Percentiles rank a stretch among this genome's conserved stretches.
phyloP scores from a whole-genome alignment of 92 coral and sea anemone species.

The Desmophyllum pertusum region DNA sequence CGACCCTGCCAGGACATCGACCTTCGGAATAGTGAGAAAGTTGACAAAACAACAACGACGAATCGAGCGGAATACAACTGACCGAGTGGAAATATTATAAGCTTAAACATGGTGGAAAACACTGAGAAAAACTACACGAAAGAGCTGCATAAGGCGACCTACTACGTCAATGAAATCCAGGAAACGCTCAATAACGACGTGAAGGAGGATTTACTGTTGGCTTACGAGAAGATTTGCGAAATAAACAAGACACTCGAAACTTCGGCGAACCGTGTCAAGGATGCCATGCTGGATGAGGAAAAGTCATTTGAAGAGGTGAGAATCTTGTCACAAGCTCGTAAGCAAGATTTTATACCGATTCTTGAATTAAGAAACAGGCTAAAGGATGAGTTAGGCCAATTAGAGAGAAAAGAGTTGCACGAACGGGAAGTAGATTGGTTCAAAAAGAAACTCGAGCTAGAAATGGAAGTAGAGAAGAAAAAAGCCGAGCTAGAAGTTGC shows the following conservation, averaged over 20 bases:
- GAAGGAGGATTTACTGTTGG: constrained; percentile 32
- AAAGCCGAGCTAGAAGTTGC: constrained; percentile 4
- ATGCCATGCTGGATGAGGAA: constrained; percentile 18
- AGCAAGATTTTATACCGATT: constrained; percentile 20
- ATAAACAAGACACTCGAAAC: constrained; percentile 33
- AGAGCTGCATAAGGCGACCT: constrained; percentile 29
- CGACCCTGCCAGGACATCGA: too few species aligned
- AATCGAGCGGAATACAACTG: too few species aligned
- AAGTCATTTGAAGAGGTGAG: constrained; percentile 36
- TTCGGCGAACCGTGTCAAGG: constrained; percentile 17
- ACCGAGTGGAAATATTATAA: too few species aligned
- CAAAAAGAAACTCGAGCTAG: constrained; percentile 39
- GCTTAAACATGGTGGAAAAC: constrained; percentile 46
- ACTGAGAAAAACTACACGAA: constrained; percentile 15
- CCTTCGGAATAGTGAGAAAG: too few species aligned
- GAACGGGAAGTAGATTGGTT: constrained; percentile 41
- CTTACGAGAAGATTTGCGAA: constrained; percentile 20
- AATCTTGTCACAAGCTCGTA: constrained; percentile 7
- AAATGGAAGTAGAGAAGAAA: constrained; percentile 33
- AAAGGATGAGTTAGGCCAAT: constrained; percentile 21
- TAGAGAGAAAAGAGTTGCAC: constrained; percentile 10
- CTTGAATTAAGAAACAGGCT: constrained; percentile 37
- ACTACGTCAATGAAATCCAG: constrained; percentile 31
- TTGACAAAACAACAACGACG: too few species aligned
- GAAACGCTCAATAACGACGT: constrained; percentile 11